phyloP scores from a whole-genome alignment of 30 jellyfish, hydroid and myxozoan genomes.

The Morbakka virulenta region DNA sequence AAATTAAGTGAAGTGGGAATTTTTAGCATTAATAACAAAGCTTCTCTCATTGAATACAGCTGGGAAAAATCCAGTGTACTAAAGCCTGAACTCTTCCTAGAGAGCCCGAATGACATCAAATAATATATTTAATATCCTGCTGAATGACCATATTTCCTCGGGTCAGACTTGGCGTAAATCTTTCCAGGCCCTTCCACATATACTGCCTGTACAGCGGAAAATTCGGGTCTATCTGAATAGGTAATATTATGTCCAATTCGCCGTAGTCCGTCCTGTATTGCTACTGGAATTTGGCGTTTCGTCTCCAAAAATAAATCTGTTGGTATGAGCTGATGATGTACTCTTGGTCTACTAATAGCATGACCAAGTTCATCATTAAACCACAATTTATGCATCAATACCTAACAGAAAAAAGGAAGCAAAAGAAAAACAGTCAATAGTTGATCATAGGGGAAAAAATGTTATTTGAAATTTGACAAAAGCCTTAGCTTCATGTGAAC shows the following conservation, averaged over 20 bases:
- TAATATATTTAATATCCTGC: constrained; percentile 89
- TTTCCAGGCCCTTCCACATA: constrained; percentile 69
- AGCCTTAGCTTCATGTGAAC: no score
- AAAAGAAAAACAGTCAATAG: no score
- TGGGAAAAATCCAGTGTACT: no score
- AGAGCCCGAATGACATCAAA: no score
- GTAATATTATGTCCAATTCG: constrained; percentile 79
- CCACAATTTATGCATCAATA: constrained; percentile 85
- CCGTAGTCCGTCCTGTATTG: constrained; percentile 62
- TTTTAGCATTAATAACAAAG: no score
- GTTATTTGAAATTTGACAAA: no score
- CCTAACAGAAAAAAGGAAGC: no score
- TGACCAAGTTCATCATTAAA: constrained; percentile 87
- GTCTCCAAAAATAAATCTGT: constrained; percentile 70
- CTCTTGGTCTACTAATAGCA: constrained; percentile 81
- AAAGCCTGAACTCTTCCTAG: no score
- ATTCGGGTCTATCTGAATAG: constrained; percentile 69
- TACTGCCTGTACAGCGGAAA: constrained; percentile 91
- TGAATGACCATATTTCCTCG: constrained; percentile 95
- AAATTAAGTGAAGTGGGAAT: no score
- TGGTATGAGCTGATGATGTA: constrained; percentile 94
- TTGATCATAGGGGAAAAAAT: no score
- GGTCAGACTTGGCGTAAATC: constrained; percentile 87
- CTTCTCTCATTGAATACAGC: no score
- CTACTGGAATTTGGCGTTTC: constrained; percentile 65